Evolutionary conservation across 2,888 invertebrate species (phyloP), one percentile per base, ranked within the genome.

Genomic region (Polia nebulosa): DNA sequence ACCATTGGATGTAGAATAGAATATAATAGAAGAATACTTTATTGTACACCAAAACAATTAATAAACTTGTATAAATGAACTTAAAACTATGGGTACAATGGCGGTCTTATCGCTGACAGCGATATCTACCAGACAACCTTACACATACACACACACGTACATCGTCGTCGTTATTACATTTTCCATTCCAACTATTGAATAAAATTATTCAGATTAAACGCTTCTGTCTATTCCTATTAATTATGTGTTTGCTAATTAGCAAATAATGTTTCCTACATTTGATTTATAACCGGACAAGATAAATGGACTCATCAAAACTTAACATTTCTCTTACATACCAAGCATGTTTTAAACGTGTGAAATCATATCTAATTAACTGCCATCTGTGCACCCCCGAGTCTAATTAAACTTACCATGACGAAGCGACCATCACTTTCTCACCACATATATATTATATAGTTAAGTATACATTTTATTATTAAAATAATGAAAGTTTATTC

Each of bases 401-500:
- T 34, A 41, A 69, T 52, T 72, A 62, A 72, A 44, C 44, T n/a
- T 17, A 9, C 20, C 32, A 63, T 44, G 52, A 52, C 44, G 62
- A 62, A 25, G 20, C 29, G 8, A 44, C 1, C 29, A 61, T 32
- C 17, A 63, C 69, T 70, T 70, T 70, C 72, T 63, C 20, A 25
- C 29, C 9, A 44, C n/a, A 59, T 13, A 41, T 34, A 34, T 41
- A 32, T n/a, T 6, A 59, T n/a, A 11, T 32, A 32, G 20, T 62
- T 52, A 44, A 32, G 17, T 44, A 45, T 52, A 63, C 20, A 63
- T 5, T 25, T 62, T 32, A 52, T 36, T 60, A 51, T 44, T 61
- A 72, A 36, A 52, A 52, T 39, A 52, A 72, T 70, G 51, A 70
- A 72, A 70, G 69, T 62, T n/a, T 66, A 49, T 62, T 62, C 41